These are phyloP conservation scores for Tragopan temminckii DNA, from an alignment of 2,797 vertebrate genomes.

Conservation along the genomic window DNA sequence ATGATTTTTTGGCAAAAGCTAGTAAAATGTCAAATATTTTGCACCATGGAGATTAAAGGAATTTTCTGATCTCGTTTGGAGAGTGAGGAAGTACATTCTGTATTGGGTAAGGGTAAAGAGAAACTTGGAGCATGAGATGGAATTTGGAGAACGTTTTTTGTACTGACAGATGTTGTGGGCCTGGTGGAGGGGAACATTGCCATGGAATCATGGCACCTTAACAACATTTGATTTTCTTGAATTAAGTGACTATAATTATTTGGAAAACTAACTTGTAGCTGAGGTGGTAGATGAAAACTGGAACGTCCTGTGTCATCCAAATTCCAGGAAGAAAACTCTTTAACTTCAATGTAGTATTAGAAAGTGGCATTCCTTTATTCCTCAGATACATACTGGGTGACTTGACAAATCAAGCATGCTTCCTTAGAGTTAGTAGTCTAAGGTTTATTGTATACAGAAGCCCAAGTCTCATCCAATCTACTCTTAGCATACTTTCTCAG, in stretches of 20 bases:
- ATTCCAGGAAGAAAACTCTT: too few species aligned
- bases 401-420: too few species aligned
- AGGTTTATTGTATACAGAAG: fast-evolving
- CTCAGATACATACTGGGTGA: too few species aligned
- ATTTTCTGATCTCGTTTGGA: not conserved
- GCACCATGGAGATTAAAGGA: not conserved
- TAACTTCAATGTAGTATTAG: too few species aligned
- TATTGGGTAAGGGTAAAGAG: not conserved
- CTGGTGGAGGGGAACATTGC: not conserved
- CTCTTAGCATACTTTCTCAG: not conserved
- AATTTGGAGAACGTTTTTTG: not conserved
- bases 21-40: not conserved
- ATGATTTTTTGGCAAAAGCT: not conserved
- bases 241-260: not conserved
- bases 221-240: not conserved
- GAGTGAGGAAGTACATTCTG: not conserved
- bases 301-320: too few species aligned
- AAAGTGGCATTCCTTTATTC: too few species aligned
- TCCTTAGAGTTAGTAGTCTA: not conserved
- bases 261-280: not conserved
- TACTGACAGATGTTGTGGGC: not conserved
- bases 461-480: not conserved
- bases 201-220: not conserved
- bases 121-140: not conserved
- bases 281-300: not conserved